A percentile compares a stretch with the other conserved stretches of the same genome.
Evolutionary conservation across 1,140 invertebrate genomes (phyloP).

Genomic region (Ectropis grisescens): DNA sequence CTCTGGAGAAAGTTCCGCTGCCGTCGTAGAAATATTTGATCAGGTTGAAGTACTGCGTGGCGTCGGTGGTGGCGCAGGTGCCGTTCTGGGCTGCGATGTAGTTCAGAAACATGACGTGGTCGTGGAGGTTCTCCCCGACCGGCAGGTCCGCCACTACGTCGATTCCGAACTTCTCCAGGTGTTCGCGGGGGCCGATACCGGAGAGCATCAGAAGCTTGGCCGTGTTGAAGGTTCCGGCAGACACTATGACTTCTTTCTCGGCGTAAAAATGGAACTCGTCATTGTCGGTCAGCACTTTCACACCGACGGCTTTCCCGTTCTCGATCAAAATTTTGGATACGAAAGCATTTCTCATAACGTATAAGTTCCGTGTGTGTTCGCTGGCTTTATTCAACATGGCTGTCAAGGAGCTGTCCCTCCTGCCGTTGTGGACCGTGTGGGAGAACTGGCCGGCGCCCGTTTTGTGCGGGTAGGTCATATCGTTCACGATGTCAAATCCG

Average conservation of each 20-base stretch:
- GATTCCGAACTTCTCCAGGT: conserved; percentile 57
- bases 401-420: conserved; percentile 34
- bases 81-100: conserved; percentile 38
- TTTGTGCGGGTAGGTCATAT: conserved; percentile 39
- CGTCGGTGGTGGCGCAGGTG: conserved; percentile 21
- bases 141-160: conserved; percentile 72
- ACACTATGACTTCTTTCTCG: conserved; percentile 69
- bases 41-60: conserved; percentile 21
- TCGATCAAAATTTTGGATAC: conserved; percentile 64
- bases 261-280: conserved; percentile 41
- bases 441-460: conserved; percentile 49
- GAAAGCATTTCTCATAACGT: conserved; percentile 73
- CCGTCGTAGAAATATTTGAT: conserved; percentile 39
- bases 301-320: conserved; percentile 33
- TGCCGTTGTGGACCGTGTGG: conserved; percentile 39
- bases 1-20: conserved; percentile 21
- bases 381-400: conserved; percentile 57
- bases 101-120: conserved; percentile 77
- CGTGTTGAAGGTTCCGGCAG: conserved; percentile 70
- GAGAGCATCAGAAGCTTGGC: conserved; percentile 66
- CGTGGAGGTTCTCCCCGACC: conserved; percentile 81
- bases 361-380: conserved; percentile 75
- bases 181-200: conserved; percentile 51
- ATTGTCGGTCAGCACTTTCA: conserved; percentile 37
- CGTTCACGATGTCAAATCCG: conserved; percentile 32